Conservation (phyloP, 2,113 vertebrate species). For the Elachura formosa region DNA sequence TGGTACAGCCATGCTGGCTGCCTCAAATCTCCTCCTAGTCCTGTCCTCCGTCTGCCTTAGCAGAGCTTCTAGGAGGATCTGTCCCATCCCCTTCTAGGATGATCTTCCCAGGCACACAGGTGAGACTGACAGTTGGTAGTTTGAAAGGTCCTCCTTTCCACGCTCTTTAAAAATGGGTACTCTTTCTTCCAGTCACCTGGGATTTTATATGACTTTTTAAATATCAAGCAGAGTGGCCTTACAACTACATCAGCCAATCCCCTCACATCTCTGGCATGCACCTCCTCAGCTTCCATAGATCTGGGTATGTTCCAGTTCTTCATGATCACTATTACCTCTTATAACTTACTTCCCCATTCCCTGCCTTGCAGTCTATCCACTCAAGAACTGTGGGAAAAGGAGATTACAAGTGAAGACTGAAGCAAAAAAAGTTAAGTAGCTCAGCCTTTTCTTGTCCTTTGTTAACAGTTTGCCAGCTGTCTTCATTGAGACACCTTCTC, state of each 20-base stretch:
- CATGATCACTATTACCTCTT: not conserved
- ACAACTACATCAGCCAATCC: not conserved
- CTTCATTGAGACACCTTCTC: not conserved
- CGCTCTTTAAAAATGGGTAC: not conserved
- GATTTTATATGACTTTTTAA: not conserved
- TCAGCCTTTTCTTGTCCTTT: not conserved
- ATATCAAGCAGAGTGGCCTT: not conserved
- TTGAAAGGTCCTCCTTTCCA: not conserved
- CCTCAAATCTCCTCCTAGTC: not conserved
- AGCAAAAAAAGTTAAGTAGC: not conserved
- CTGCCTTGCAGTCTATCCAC: not conserved
- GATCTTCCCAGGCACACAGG: not conserved
- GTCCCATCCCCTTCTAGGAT: too few species aligned
- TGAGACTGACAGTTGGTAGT: not conserved
- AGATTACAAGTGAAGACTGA: not conserved
- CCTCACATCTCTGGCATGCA: not conserved
- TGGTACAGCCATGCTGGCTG: not conserved
- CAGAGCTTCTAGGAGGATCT: not conserved
- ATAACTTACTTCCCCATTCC: not conserved
- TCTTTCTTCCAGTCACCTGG: not conserved
- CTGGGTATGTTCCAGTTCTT: not conserved
- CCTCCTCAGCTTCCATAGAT: fast-evolving
- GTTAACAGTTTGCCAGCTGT: not conserved
- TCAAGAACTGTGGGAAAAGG: not conserved
- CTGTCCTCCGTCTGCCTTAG: not conserved